Evolutionary conservation across 2,797 vertebrate species (phyloP), one percentile per base, ranked within the genome.

Genomic region (Euphonia xanthogaster): DNA sequence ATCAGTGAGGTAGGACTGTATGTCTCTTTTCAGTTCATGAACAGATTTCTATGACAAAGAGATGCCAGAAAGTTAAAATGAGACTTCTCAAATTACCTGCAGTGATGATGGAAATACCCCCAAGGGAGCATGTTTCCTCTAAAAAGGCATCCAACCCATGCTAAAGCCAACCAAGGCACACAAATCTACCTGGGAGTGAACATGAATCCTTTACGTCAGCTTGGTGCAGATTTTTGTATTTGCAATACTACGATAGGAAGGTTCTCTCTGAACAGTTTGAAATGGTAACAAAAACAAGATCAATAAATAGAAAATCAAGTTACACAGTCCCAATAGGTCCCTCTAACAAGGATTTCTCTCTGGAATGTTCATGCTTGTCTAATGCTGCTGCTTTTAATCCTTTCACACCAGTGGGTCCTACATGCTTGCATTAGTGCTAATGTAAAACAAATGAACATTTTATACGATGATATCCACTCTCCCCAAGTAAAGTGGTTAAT

Each of bases 291-390:
- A 92, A 94, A 96, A 31, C 76, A 95, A 96, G 93, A 98, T 97
- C 95, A 96, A 97, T 96, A 97, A 94, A 96, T 16, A 97, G 92
- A 94, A 97, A 97, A 97, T 97, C 95, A 97, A 96, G 93, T 96
- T 94, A 96, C 93, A 85, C 13, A 25, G 71, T 94, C 94, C 85
- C 72, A 23, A 31, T 21, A 93, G 88, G 78, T 75, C 76, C 37
- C 48, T 84, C 86, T 96, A 97, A 98, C 79, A 96, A 97, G 93
- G 94, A 96, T 89, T 97, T 97, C 88, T 97, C 94, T 95, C 85
- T 77, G 73, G 93, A 96, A 97, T 71, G 83, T 76, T 93, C 92
- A 90, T 51, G 92, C 87, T 84, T 95, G 82, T 87, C 90, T 97
- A 96, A 62, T 66, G 74, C 27, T 74, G 67, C 80, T 94, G 94